Evolutionary conservation across 2,888 invertebrate genomes (phyloP).

Genomic region (Congeria kusceri): DNA sequence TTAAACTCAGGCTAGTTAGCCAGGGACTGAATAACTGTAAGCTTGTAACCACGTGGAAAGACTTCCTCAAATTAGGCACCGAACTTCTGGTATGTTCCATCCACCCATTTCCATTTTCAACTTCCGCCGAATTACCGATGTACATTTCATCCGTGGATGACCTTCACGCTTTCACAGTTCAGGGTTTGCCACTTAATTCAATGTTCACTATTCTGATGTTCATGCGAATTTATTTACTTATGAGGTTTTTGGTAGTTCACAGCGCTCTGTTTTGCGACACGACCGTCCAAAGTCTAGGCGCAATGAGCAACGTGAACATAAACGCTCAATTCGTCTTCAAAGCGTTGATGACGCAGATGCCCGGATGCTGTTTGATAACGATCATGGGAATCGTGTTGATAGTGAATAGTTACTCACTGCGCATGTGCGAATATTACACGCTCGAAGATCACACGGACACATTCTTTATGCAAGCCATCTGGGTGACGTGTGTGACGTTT

Average conservation of each 20-base stretch:
- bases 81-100: conserved; percentile 74
- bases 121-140: conserved; percentile 66
- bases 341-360: conserved; percentile 76
- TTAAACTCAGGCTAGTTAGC: conserved; percentile 72
- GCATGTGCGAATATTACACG: conserved; percentile 77
- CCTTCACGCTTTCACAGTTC: conserved; percentile 58
- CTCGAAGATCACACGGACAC: conserved; percentile 65
- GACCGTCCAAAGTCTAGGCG: conserved; percentile 79
- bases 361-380: conserved; percentile 70
- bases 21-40: conserved; percentile 76
- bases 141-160: conserved; percentile 59
- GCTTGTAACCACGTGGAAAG: conserved; percentile 70
- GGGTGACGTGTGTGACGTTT: conserved; percentile 80
- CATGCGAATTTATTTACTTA: conserved; percentile 74
- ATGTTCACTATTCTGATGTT: conserved; percentile 79
- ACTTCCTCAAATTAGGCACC: conserved; percentile 67
- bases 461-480: conserved; percentile 75
- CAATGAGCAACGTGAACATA: conserved; percentile 77
- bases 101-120: conserved; percentile 76
- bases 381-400: conserved; percentile 76
- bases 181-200: conserved; percentile 72
- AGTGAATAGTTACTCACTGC: conserved; percentile 75
- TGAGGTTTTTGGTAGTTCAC: conserved; percentile 77
- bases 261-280: conserved; percentile 78
- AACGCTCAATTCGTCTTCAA: conserved; percentile 80